A percentile compares a stretch with the other conserved stretches of the same genome.
These are phyloP conservation scores for Brachymystax lenok DNA, from an alignment of 2,797 vertebrate genomes.

Conservation along the genomic window DNA sequence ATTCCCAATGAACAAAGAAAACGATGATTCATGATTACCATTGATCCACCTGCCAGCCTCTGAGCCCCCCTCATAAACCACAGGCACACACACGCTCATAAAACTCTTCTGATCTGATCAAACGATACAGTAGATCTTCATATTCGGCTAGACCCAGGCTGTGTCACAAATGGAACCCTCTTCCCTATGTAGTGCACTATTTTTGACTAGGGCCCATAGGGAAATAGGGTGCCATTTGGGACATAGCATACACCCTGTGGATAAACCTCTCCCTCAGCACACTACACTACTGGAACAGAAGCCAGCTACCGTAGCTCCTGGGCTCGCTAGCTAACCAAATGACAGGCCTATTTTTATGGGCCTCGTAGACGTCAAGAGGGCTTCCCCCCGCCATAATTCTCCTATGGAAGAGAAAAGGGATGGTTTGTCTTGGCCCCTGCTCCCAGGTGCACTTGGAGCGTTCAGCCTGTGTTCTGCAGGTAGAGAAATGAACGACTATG, in stretches of 20 bases:
- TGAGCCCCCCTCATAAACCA: constrained; percentile 39
- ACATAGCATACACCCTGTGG: constrained; percentile 27
- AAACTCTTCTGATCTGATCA: constrained; percentile 49
- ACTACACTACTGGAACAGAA: constrained; percentile 38
- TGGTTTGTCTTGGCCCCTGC: constrained; percentile 31
- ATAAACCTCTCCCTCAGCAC: constrained; percentile 38
- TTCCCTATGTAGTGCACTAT: neutral
- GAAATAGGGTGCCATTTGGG: neutral
- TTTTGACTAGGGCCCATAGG: too few relatives aligned
- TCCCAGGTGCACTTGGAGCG: constrained; percentile 44
- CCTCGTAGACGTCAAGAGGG: constrained; percentile 55
- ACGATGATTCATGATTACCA: constrained; percentile 19
- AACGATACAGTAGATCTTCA: constrained; percentile 19
- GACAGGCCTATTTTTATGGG: constrained; percentile 67
- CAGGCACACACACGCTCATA: neutral
- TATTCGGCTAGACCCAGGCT: constrained; percentile 14
- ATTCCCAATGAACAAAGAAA: constrained; percentile 39
- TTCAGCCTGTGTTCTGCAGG: neutral
- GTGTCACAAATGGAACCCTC: neutral
- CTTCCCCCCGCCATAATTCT: constrained; percentile 52
- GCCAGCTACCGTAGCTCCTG: constrained; percentile 42
- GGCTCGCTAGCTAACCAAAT: constrained; percentile 53
- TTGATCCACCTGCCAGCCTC: constrained; percentile 49
- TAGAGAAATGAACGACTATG: constrained; percentile 27
- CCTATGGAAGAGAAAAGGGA: constrained; percentile 16